A percentile compares a stretch with the other conserved stretches of the same genome.
Evolutionary conservation across 2,888 invertebrate species (phyloP).

Genomic region (Chaitophorus viminalis): DNA sequence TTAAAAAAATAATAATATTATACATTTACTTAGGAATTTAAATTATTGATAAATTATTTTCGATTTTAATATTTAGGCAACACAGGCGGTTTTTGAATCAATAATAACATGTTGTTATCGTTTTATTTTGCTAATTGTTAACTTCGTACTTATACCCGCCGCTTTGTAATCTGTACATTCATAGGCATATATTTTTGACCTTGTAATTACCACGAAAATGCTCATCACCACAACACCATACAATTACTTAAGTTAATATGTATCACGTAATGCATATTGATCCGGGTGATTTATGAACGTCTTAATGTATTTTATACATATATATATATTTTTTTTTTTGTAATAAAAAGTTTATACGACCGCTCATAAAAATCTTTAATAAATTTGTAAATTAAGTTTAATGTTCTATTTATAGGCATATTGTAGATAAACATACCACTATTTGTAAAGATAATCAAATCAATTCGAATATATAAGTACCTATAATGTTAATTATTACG

Average conservation of each 20-base stretch:
- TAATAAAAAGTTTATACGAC: no score
- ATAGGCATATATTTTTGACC: background rate
- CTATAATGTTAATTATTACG: background rate
- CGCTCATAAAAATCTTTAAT: no score
- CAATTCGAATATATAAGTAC: background rate
- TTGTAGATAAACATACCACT: background rate
- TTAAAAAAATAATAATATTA: background rate
- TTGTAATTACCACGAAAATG: background rate
- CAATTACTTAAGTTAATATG: background rate
- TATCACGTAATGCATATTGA: background rate
- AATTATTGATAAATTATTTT: background rate
- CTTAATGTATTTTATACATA: no score
- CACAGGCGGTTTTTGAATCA: background rate
- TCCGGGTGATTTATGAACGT: no score
- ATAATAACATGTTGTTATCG: background rate
- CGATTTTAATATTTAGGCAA: background rate
- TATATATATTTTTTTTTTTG: no score
- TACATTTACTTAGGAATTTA: background rate
- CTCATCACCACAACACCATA: background rate
- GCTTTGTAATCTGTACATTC: no score
- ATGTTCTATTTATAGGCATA: no score
- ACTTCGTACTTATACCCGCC: background rate
- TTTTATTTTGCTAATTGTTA: background rate
- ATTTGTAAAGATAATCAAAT: conserved; percentile 12
- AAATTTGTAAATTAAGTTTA: no score